Base-by-base conservation (phyloP, 2,113 vertebrate species). In the Triplophysa rosa region DNA sequence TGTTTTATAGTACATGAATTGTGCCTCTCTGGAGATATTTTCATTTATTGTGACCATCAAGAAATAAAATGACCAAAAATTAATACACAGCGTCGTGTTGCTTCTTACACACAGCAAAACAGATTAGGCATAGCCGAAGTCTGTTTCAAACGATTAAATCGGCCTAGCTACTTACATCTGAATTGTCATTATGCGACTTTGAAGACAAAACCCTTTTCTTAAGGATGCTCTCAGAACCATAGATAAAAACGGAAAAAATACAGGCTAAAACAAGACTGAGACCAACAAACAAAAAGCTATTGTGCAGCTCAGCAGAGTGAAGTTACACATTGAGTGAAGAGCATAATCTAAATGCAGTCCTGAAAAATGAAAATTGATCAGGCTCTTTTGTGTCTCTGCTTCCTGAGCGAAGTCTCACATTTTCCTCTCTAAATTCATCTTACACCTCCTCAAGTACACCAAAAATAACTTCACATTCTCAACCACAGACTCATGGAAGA, bases 1-100 rank as follows among this genome's bases (percentile, higher is more conserved):
- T 91, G 89, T 92, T 93, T 93, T 92, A 93, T 91, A 91, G 91
- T 91, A 91, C 88, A 88, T 91, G 90, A 88, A 91, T 88, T 90
- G 90, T 91, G 88, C 89, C 86, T 91, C 89, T 91, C 86, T 83
- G 84, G 87, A 85, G 82, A 80, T 84, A 84, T 90, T 87, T 80
- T 83, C 85, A 84, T 90, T 87, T 81, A 83, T 85, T 89, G 91
- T 92, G 90, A 91, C 86, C 81, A 84, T 84, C 56, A 24, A 81
- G 89, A 89, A 88, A 88, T 92, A 93, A 92, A 93, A 88, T 88
- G 84, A 67, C 84, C 80, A 65, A 66, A 86, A 87, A 92, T 91
- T 91, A 89, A 88, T 85, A 90, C 87, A 79, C 87, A 90, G 88
- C 87, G 83, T 86, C 80, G 80, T 86, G 89, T 85, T 83, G 86